A percentile compares a stretch with the other conserved stretches of the same genome.
Evolutionary conservation across 2,113 vertebrate genomes (phyloP).

Genomic region (Melanerpes formicivorus): DNA sequence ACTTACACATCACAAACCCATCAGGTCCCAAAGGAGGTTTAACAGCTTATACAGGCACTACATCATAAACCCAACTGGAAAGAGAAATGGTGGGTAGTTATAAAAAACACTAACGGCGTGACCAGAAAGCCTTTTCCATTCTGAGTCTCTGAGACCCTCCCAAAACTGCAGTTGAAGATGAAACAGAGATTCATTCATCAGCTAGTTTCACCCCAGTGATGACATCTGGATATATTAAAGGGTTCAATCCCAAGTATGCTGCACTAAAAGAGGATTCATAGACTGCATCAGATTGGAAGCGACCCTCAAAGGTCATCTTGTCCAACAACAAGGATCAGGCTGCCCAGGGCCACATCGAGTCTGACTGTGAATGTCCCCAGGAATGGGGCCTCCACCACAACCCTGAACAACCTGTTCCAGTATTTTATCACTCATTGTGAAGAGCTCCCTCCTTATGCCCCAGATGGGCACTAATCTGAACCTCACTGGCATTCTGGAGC

Average conservation of each 20-base stretch:
- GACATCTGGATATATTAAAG: not conserved
- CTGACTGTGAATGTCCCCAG: no score
- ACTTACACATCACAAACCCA: not conserved
- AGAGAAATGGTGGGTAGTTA: not conserved
- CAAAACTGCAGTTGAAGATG: not conserved
- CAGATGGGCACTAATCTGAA: no score
- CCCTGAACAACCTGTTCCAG: no score
- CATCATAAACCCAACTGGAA: not conserved
- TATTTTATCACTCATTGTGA: no score
- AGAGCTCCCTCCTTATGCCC: no score
- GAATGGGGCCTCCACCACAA: no score
- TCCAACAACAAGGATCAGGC: no score
- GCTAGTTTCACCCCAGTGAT: not conserved
- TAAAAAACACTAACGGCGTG: not conserved
- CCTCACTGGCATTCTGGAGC: no score
- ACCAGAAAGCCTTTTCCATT: not conserved
- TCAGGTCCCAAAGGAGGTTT: not conserved
- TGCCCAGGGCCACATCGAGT: no score
- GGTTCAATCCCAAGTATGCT: not conserved
- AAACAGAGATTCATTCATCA: not conserved
- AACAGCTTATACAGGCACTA: not conserved
- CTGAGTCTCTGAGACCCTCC: not conserved
- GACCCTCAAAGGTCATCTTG: no score
- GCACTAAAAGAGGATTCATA: no score
- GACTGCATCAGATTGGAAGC: no score